Percentiles rank a stretch among this genome's conserved stretches.
Conservation (phyloP, 2,888 invertebrate genomes). For the Cactoblastis cactorum region DNA sequence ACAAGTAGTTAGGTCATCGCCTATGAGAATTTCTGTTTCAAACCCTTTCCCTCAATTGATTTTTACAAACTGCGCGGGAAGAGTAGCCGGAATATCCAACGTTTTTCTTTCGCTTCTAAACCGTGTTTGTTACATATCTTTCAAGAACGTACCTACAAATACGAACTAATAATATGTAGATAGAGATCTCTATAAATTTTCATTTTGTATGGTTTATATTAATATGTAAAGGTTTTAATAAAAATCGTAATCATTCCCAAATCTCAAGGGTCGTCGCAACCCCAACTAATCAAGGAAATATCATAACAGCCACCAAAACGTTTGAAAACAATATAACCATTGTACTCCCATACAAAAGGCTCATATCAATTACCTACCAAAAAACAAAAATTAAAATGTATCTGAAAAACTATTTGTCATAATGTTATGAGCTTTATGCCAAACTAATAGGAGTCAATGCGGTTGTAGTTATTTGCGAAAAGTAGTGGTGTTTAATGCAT, state of each 20-base stretch:
- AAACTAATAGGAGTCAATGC: constrained; percentile 18
- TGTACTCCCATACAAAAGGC: constrained; percentile 53
- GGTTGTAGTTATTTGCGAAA: constrained; percentile 10
- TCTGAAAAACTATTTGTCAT: neutral
- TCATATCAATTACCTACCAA: constrained; percentile 57
- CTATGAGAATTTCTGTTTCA: too few species aligned
- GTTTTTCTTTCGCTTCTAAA: too few species aligned
- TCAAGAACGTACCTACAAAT: too few species aligned
- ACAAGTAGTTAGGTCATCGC: too few species aligned
- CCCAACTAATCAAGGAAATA: constrained; percentile 48
- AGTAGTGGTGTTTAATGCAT: constrained; percentile 35
- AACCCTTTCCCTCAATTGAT: too few species aligned
- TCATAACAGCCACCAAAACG: constrained; percentile 42
- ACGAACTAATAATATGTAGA: too few species aligned
- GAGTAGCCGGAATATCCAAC: too few species aligned
- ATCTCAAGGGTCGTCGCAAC: constrained; percentile 38
- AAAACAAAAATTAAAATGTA: constrained; percentile 19
- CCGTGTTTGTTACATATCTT: too few species aligned
- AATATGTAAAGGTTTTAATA: constrained; percentile 18
- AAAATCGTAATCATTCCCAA: constrained; percentile 45
- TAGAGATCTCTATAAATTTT: neutral
- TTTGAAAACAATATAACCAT: constrained; percentile 59
- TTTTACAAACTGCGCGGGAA: too few species aligned
- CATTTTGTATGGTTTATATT: neutral
- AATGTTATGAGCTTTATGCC: constrained; percentile 23